Base-by-base conservation (phyloP, 2,888 invertebrate species). In the Chymomyza procnemis region DNA sequence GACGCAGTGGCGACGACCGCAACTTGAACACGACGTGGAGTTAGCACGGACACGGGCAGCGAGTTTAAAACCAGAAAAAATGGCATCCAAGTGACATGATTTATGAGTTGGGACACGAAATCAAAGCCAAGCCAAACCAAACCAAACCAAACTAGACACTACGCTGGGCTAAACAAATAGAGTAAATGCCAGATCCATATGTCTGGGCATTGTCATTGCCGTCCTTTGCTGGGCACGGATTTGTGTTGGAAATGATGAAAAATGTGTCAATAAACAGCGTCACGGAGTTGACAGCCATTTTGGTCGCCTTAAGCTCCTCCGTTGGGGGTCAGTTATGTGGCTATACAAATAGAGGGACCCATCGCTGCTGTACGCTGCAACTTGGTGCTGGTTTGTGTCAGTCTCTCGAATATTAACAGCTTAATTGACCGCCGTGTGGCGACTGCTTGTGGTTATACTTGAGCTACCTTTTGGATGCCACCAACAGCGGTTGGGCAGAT, bases 231-330 rank as follows among this genome's bases (percentile, higher is more conserved):
- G 60, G 66, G 69, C 61, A 60, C 62, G 75, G 67, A 80, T 71
- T 71, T 67, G 84, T 67, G 59, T 80, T 80, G 67, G 86, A 81
- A 77, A 83, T 75, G 68, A 74, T 81, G 78, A 85, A 77, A 87
- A 79, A 87, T 87, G 83, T 82, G 76, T 81, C 83, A 76, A 85
- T 87, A 81, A 85, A 80, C 67, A 64, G 67, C 54, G 56, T 63
- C 41, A 6, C 18, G 61, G n/a, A 73, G 26, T 60, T n/a, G 52
- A 64, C 61, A 21, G 50, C 50, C 19, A 16, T 19, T 50, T 18
- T 8, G 50, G 16, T 19, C 4, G 50, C 50, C 19, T 52, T 61
- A 55, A 59, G 18, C 58, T 56, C 52, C 59, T 41, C 50, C 76
- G 41, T 64, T 66, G 76, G 76, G 75, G 66, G 69, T 46, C 79